phyloP scores from a whole-genome alignment of 2,888 invertebrate species.

The Cheilosia impressa region DNA sequence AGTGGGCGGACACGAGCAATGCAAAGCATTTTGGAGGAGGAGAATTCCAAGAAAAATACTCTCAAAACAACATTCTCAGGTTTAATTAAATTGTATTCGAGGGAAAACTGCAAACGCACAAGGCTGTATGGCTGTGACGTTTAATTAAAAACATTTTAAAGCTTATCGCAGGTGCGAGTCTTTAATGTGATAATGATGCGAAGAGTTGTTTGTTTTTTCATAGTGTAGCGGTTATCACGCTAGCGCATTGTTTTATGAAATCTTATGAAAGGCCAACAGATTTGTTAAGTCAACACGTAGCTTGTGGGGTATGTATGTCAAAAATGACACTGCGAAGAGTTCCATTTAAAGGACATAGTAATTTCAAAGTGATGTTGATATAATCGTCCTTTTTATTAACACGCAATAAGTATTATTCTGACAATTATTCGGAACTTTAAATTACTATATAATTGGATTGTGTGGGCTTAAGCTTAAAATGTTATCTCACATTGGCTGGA shows the following conservation, averaged over 20 bases:
- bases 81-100: constrained; percentile 30
- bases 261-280: background rate
- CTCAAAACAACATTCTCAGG: constrained; percentile 6
- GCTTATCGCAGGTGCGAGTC: constrained; percentile 3
- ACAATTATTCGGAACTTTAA: too few relatives aligned
- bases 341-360: too few relatives aligned
- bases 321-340: too few relatives aligned
- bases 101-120: background rate
- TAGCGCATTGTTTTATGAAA: background rate
- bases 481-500: too few relatives aligned
- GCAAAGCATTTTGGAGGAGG: background rate
- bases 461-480: too few relatives aligned
- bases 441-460: too few relatives aligned
- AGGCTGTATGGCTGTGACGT: constrained; percentile 5
- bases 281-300: background rate
- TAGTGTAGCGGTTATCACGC: background rate
- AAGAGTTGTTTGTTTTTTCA: constrained; percentile 9
- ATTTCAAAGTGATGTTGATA: too few relatives aligned
- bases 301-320: too few relatives aligned
- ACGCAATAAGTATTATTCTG: too few relatives aligned
- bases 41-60: constrained; percentile 23
- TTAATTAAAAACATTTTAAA: constrained; percentile 36
- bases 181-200: constrained; percentile 28
- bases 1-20: background rate
- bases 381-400: too few relatives aligned